Percentiles rank a stretch among this genome's conserved stretches.
These are phyloP conservation scores for Triplophysa bombifrons DNA, from an alignment of 2,797 vertebrate genomes.

Conservation along the genomic window DNA sequence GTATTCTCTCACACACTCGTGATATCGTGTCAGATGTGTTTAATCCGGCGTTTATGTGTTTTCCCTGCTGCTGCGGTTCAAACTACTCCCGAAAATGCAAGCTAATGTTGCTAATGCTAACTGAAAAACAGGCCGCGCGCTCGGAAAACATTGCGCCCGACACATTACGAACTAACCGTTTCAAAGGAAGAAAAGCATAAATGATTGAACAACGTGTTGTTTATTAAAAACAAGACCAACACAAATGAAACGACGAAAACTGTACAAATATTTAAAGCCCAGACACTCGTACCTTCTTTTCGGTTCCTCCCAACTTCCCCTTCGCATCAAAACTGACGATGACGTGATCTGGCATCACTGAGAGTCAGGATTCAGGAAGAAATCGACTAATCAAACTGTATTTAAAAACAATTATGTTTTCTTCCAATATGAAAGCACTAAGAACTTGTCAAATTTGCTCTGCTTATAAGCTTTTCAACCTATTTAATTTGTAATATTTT, in stretches of 20 bases:
- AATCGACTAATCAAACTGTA: constrained; percentile 70
- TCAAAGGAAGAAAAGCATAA: not conserved
- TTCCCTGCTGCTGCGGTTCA: not conserved
- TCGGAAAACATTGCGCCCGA: not conserved
- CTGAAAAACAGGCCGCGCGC: constrained; percentile 39
- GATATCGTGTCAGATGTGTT: not conserved
- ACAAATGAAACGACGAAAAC: not conserved
- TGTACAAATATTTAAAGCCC: not conserved
- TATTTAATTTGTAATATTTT: too few species aligned
- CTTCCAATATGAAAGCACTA: too few species aligned
- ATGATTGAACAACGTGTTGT: not conserved
- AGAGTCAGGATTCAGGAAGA: constrained; percentile 58
- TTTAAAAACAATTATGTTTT: too few species aligned
- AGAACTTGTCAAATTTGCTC: too few species aligned
- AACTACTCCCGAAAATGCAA: not conserved
- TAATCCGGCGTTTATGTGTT: not conserved
- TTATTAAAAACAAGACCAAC: not conserved
- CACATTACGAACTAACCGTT: not conserved
- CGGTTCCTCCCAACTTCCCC: constrained; percentile 75
- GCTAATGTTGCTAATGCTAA: constrained; percentile 42
- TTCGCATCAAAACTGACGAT: constrained; percentile 71
- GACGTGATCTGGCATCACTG: constrained; percentile 71
- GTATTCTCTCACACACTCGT: too few species aligned
- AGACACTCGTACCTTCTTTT: constrained; percentile 60
- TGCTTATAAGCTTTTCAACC: too few species aligned